Evolutionary conservation across 37 sponge, comb jelly and placozoan species (phyloP), one percentile per base, ranked within the genome.

Genomic region (Dysidea cf. avara): DNA sequence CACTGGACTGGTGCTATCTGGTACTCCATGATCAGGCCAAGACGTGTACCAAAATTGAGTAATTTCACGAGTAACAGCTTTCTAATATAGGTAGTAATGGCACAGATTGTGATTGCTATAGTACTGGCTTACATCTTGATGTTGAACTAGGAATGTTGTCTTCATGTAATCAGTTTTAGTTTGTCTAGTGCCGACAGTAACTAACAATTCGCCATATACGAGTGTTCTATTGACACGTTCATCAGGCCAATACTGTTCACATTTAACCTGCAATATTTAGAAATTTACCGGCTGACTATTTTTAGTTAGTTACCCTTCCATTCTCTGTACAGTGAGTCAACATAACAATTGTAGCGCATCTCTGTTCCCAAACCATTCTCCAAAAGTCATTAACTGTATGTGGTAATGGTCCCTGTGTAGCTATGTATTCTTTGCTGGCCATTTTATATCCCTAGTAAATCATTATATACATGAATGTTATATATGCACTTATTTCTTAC

Each of bases 1-100:
- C 30, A 92, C 64, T 16, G 84, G 74, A 31, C 43, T 33, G 4
- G 86, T 39, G n/a, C 73, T 39, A 39, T 37, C 50, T 31, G 92
- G 96, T 1, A 92, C 86, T 11, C 92, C 96, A 56, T 81, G 83
- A 61, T 95, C 96, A 34, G 96, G 96, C 96, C 96, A 95, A 0
- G 75, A 54, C 26, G 74, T 92, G 81, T 88, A 95, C 96, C 92
- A 88, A 62, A 80, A 85, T 59, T 88, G 96, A 35, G 43, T 55
- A 39, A 94, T 79, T 61, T 89, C 87, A 61, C 91, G 62, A 29
- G 70, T 71, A 9, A 88, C 90, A 34, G 66, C 47, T 62, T 90
- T 86, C 95, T 94, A 43, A n/a, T n/a, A n/a, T n/a, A n/a, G n/a
- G n/a, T n/a, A n/a, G n/a, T n/a, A n/a, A n/a, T n/a, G 39, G 25